Evolutionary conservation across 2,888 invertebrate genomes (phyloP), one percentile per base, ranked within the genome.

Genomic region (Plagodis pulveraria): DNA sequence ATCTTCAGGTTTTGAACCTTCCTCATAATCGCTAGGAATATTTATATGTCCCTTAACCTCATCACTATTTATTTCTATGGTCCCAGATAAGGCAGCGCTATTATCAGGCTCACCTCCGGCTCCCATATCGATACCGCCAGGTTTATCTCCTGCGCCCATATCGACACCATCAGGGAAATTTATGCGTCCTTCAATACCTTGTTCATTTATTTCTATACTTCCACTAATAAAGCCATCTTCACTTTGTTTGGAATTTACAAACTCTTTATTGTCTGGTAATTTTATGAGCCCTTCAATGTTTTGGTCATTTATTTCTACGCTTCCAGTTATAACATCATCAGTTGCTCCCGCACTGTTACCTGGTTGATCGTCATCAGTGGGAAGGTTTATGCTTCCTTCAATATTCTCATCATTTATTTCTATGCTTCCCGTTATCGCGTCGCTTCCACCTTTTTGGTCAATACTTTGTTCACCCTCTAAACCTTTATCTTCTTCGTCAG

Each of bases 171-270:
- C 10, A 53, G 53, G 58, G 32, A 46, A 5, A 5, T 50, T 8
- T 40, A 54, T 32, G 6, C 45, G 46, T 6, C 50, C 54, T 46
- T 54, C 53, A 35, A 50, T 11, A 9, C 38, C 46, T 6, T 46
- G 34, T 9, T 40, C 46, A 42, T 42, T 12, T 5, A 54, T 35
- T 10, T 42, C 22, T 35, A 48, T 11, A 5, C 41, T 33, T 40
- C 40, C 53, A 41, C 9, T 22, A 6, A 46, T 53, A 32, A 9
- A 9, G 12, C 48, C 40, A 32, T 41, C 10, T 9, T 52, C 6
- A 32, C 10, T 33, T 33, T 45, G 0, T 9, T 10, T 33, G 10
- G 6, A 4, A 9, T 44, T 6, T 22, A 9, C 5, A 5, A 32
- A 0, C 11, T 35, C n/a, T 4, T 38, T 9, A 9, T 12, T 9